Conservation (phyloP, 2,113 vertebrate genomes). For the Bufo bufo region DNA sequence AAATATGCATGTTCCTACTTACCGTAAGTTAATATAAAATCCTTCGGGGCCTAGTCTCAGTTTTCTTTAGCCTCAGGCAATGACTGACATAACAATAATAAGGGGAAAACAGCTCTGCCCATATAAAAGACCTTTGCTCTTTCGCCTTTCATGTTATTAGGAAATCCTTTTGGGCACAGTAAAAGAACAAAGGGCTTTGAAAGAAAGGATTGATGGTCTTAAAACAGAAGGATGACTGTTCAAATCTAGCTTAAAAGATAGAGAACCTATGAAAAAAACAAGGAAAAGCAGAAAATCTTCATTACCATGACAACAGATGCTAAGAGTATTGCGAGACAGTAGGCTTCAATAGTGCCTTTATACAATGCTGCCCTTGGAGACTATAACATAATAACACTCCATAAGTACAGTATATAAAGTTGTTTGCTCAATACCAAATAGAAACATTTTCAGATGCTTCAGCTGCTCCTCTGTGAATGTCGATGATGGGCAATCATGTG, state of each 20-base stretch:
- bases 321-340: constrained; percentile 65
- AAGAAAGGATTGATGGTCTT: constrained; percentile 60
- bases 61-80: constrained; percentile 44
- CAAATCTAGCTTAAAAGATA: constrained; percentile 67
- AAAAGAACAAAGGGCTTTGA: constrained; percentile 58
- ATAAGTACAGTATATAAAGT: neutral
- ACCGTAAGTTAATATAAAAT: constrained; percentile 18
- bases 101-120: neutral
- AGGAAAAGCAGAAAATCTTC: constrained; percentile 62
- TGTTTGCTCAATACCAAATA: neutral
- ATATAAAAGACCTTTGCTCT: constrained; percentile 45
- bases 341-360: constrained; percentile 61
- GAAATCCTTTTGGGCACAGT: constrained; percentile 54
- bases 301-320: constrained; percentile 77
- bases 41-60: constrained; percentile 25
- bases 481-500: neutral
- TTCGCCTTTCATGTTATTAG: constrained; percentile 52
- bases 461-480: neutral
- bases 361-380: constrained; percentile 32
- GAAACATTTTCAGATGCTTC: neutral
- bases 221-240: constrained; percentile 60
- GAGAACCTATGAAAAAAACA: constrained; percentile 69
- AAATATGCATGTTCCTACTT: constrained; percentile 26
- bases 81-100: constrained; percentile 47
- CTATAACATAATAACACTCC: neutral